These are phyloP conservation scores for Ia io DNA, from an alignment of 2,113 vertebrate genomes.

Conservation along the genomic window DNA sequence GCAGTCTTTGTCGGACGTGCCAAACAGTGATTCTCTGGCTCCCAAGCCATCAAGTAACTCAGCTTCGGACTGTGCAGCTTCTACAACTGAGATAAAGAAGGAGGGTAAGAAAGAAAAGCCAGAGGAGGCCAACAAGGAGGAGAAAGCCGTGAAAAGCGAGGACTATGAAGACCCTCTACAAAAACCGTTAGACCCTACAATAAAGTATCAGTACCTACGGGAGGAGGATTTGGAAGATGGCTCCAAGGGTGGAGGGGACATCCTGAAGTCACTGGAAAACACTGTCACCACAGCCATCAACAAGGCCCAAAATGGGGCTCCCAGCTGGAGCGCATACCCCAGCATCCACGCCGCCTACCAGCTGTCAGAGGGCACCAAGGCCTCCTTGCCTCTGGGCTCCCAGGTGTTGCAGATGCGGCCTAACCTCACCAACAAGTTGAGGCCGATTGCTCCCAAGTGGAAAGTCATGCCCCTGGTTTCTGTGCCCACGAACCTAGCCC, in stretches of 20 bases:
- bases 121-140: slow-evolving; percentile 77
- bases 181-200: slow-evolving; percentile 87
- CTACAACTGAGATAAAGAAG: slow-evolving; percentile 85
- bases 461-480: slow-evolving; percentile 86
- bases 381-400: slow-evolving; percentile 84
- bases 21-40: slow-evolving; percentile 79
- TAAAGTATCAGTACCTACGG: slow-evolving; percentile 96
- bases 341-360: slow-evolving; percentile 99
- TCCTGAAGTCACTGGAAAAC: slow-evolving; percentile 97
- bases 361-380: slow-evolving; percentile 93
- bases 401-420: slow-evolving; percentile 93
- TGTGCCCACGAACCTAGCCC: slow-evolving; percentile 79
- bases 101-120: slow-evolving; percentile 87
- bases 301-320: slow-evolving; percentile 88
- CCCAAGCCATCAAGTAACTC: slow-evolving; percentile 86
- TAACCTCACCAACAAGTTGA: slow-evolving; percentile 92
- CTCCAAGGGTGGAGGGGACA: slow-evolving; percentile 94
- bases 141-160: slow-evolving; percentile 87
- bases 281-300: slow-evolving; percentile 91
- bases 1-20: slow-evolving; percentile 90
- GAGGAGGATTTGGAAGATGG: slow-evolving; percentile 97
- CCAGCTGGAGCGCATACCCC: slow-evolving; percentile 96
- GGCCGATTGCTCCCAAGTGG: slow-evolving; percentile 95
- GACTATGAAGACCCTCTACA: slow-evolving; percentile 89
- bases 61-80: slow-evolving; percentile 83